These are phyloP conservation scores for Heliothis subflexa DNA, from an alignment of 1,140 invertebrate genomes.

Conservation along the genomic window DNA sequence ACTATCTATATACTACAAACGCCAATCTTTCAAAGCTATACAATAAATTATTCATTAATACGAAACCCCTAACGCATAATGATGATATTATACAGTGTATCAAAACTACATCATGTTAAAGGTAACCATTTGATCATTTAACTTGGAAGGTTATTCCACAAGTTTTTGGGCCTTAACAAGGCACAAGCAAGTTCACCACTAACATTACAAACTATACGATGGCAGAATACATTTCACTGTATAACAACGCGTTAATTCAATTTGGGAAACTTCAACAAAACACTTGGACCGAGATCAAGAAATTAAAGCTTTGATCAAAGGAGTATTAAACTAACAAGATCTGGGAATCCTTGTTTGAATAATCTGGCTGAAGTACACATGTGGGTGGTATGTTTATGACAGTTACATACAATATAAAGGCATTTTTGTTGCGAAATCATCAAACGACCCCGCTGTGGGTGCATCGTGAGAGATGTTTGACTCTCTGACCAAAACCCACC, in stretches of 20 bases:
- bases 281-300: conserved; percentile 17
- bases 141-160: conserved; percentile 14
- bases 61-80: background rate
- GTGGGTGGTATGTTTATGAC: too few relatives aligned
- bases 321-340: conserved; percentile 29
- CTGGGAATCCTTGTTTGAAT: conserved; percentile 23
- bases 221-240: conserved; percentile 9
- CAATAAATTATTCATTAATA: background rate
- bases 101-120: background rate
- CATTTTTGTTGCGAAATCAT: too few relatives aligned
- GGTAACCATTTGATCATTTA: conserved; percentile 1
- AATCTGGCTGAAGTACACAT: background rate
- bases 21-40: background rate
- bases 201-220: conserved; percentile 14
- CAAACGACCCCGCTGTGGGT: too few relatives aligned
- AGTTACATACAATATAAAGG: background rate
- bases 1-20: background rate
- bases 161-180: conserved; percentile 1
- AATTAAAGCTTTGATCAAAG: conserved; percentile 33
- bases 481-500: too few relatives aligned
- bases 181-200: conserved; percentile 1
- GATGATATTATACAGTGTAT: background rate
- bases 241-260: conserved; percentile 23
- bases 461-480: too few relatives aligned
- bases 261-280: conserved; percentile 29